Base-by-base conservation (phyloP, 1,140 invertebrate genomes). In the Lysiphlebus fabarum region DNA sequence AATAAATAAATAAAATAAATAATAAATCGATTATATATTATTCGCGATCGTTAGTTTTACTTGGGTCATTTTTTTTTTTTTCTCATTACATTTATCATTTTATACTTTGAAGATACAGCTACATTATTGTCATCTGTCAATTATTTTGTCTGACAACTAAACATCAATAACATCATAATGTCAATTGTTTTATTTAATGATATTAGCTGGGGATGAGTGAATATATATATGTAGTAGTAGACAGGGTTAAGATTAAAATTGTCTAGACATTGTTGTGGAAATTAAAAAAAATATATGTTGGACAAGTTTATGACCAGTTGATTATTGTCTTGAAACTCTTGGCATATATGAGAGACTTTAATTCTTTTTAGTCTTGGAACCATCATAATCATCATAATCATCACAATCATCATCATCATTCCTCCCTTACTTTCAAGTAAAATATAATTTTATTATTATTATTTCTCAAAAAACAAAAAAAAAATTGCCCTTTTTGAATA, bases 81-180 rank as follows among this genome's bases (percentile, higher is more conserved):
- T 63, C 68, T 67, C 67, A 74, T 77, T 73, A 71, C 77, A 79
- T 79, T 76, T 74, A 79, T 79, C 77, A 79, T 78, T 74, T 73
- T 66, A 66, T 69, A 33, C 34, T 51, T 51, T 33, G 75, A 70
- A 74, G 77, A n/a, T n/a, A n/a, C n/a, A n/a, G n/a, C n/a, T 56
- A 11, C 17, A 47, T 33, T 55, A 4, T 26, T 26, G 17, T 26
- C 4, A 26, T 26, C 17, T 26, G 4, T 26, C 4, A 26, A 26
- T 26, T 26, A 2, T 26, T 26, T 26, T 26, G 17, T 26, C 17
- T n/a, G n/a, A n/a, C 17, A 26, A 26, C 17, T 26, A 26, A 26
- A 26, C 17, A 26, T 26, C 17, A 26, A 26, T 26, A 26, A 26
- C 17, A 26, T n/a, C n/a, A 26, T 26, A 1, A 26, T 26, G 2